Evolutionary conservation across 2,888 invertebrate species (phyloP).

Genomic region (Corbicula japonica): DNA sequence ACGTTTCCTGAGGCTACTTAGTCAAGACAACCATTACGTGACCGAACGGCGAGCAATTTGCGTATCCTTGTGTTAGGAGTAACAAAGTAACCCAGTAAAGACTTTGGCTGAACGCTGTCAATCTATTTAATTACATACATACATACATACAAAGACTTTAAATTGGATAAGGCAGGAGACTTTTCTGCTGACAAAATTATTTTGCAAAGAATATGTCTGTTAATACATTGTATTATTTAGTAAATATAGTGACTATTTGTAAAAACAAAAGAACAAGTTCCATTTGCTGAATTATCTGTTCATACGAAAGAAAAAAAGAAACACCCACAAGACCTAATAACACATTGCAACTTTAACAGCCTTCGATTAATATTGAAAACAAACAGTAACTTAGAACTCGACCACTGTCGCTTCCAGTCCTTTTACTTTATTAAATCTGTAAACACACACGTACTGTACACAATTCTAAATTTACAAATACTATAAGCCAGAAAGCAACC

Average conservation of each 20-base stretch:
- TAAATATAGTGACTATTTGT: conserved; percentile 40
- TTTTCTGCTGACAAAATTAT: conserved; percentile 42
- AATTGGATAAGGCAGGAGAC: conserved; percentile 62
- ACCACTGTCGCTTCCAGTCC: conserved; percentile 30
- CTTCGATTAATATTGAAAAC: conserved; percentile 44
- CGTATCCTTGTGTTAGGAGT: conserved; percentile 4
- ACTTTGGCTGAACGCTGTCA: conserved; percentile 56
- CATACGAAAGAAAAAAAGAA: conserved; percentile 42
- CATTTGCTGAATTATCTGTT: conserved; percentile 67
- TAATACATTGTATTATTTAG: conserved; percentile 36
- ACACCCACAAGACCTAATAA: conserved; percentile 58
- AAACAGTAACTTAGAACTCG: conserved; percentile 27
- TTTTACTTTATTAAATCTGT: conserved; percentile 16
- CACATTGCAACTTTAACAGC: conserved; percentile 43
- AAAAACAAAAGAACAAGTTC: conserved; percentile 34
- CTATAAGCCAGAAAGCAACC: conserved; percentile 44
- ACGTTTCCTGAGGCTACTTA: conserved; percentile 60
- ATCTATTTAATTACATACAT: conserved; percentile 66
- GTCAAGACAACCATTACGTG: neutral
- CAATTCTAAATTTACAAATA: conserved; percentile 46
- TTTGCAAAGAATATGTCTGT: conserved; percentile 39
- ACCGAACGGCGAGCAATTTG: neutral
- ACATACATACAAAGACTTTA: conserved; percentile 65
- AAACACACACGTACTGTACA: conserved; percentile 44
- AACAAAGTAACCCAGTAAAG: conserved; percentile 64